Evolutionary conservation across 2,888 invertebrate species (phyloP).

Genomic region (Cantharis rufa): DNA sequence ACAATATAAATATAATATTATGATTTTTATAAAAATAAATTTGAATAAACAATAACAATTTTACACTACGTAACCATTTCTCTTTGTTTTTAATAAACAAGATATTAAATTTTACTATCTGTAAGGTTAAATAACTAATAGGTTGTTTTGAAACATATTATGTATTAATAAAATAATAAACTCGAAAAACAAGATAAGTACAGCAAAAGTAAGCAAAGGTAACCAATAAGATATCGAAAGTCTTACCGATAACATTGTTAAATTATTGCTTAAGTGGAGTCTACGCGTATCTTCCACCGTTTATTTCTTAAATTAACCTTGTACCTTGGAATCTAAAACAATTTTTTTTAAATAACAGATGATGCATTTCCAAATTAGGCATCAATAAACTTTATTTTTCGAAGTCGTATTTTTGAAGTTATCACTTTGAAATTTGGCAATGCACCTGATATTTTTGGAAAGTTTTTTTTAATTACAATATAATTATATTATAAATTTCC

Average conservation of each 20-base stretch:
- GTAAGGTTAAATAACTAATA: background rate
- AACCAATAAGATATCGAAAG: background rate
- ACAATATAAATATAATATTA: background rate
- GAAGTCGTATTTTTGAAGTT: too few species aligned
- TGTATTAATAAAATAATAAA: background rate
- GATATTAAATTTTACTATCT: background rate
- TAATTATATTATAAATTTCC: too few species aligned
- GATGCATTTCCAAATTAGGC: too few species aligned
- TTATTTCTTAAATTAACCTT: too few species aligned
- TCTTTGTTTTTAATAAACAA: background rate
- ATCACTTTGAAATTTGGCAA: too few species aligned
- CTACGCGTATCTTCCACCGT: too few species aligned
- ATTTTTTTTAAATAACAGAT: too few species aligned
- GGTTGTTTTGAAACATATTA: background rate
- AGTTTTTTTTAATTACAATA: too few species aligned
- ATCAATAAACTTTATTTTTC: too few species aligned
- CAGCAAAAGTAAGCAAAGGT: background rate
- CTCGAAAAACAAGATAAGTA: background rate
- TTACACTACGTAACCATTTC: background rate
- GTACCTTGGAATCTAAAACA: too few species aligned
- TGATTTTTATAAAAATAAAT: background rate
- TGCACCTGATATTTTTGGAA: too few species aligned
- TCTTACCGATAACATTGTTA: background rate
- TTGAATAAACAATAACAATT: background rate
- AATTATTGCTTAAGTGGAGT: background rate